Evolutionary conservation across 2,888 invertebrate genomes (phyloP).

Genomic region (Pachycephus smyrnensis): DNA sequence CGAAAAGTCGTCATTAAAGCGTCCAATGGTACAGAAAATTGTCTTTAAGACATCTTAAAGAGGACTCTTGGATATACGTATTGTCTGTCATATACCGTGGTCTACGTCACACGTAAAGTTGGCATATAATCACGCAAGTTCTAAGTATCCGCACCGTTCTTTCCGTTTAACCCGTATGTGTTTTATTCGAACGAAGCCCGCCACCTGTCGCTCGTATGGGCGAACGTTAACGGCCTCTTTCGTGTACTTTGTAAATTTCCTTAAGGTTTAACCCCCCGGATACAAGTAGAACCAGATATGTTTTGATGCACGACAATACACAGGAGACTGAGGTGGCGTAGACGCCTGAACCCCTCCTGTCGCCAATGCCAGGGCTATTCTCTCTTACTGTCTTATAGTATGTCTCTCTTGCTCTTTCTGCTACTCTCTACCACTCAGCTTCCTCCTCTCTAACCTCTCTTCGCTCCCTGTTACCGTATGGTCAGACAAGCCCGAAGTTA

Average conservation of each 20-base stretch:
- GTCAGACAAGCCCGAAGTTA: neutral
- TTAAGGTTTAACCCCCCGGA: neutral
- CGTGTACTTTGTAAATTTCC: neutral
- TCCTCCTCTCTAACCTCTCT: neutral
- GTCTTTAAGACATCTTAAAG: neutral
- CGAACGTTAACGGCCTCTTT: neutral
- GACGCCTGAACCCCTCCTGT: neutral
- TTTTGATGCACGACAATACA: slow-evolving; percentile 1
- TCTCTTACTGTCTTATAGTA: neutral
- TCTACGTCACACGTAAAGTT: neutral
- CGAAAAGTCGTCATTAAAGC: neutral
- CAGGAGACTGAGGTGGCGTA: neutral
- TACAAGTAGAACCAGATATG: neutral
- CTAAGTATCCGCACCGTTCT: neutral
- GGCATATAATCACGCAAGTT: neutral
- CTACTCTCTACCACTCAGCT: neutral
- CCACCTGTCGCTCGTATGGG: neutral
- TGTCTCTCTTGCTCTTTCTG: neutral
- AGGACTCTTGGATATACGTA: neutral
- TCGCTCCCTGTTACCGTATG: neutral
- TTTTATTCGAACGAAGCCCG: neutral
- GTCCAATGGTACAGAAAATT: neutral
- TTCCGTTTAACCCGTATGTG: neutral
- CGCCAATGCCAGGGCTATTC: neutral
- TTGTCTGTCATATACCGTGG: neutral